These are phyloP conservation scores for Mimas tiliae DNA, from an alignment of 2,888 invertebrate genomes.

Conservation along the genomic window DNA sequence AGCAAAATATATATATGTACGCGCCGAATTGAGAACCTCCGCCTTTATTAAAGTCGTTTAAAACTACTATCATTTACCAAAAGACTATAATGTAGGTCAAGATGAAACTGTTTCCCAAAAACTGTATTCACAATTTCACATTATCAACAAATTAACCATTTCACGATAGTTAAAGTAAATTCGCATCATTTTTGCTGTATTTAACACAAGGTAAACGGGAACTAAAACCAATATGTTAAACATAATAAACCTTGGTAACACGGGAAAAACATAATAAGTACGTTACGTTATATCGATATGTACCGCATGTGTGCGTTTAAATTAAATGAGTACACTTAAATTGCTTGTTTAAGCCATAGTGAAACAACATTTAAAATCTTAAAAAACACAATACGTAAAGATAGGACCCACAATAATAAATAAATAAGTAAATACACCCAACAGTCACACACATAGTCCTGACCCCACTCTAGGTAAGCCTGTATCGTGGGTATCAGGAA, in stretches of 20 bases:
- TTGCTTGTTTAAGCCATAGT: no score
- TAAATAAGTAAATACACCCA: no score
- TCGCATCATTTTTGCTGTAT: not conserved
- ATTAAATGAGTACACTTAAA: no score
- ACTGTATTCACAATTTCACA: not conserved
- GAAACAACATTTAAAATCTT: no score
- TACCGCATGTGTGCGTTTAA: not conserved
- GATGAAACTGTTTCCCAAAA: not conserved
- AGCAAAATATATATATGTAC: no score
- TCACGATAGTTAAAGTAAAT: not conserved
- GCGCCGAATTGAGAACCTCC: no score
- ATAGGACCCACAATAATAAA: no score
- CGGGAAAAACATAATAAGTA: not conserved
- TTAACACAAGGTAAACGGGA: slow-evolving; percentile 2
- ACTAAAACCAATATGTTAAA: slow-evolving; percentile 8
- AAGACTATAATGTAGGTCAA: not conserved
- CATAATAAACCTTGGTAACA: not conserved
- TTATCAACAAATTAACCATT: slow-evolving; percentile 15
- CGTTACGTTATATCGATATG: not conserved
- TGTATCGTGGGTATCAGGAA: no score
- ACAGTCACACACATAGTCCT: no score
- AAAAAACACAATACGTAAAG: no score
- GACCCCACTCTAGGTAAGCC: no score
- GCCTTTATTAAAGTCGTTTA: no score
- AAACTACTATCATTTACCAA: not conserved